Conservation (phyloP, 2,113 vertebrate species). For the Zosterops lateralis region DNA sequence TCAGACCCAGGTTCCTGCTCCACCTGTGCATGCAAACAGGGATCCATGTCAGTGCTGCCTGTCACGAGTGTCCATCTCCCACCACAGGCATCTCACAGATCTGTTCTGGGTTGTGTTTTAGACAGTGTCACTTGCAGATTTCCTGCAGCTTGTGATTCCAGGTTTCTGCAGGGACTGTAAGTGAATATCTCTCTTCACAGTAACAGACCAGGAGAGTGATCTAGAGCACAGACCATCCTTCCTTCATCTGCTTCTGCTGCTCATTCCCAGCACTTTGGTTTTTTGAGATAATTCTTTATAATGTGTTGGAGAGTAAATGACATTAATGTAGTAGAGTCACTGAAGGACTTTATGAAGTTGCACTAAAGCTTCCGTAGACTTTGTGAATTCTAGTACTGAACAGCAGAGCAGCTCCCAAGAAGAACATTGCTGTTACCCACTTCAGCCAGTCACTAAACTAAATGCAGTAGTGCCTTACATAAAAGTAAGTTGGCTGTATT, state of each 20-base stretch:
- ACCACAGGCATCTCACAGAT: background rate
- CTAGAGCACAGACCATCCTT: rapidly evolving
- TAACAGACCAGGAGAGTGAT: background rate
- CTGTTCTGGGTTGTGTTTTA: background rate
- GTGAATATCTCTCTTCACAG: background rate
- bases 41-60: rapidly evolving
- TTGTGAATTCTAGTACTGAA: background rate
- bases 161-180: background rate
- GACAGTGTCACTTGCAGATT: rapidly evolving
- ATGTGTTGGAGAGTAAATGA: background rate
- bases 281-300: background rate
- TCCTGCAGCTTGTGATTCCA: background rate
- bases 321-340: background rate
- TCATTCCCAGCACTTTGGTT: background rate
- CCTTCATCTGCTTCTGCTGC: rapidly evolving
- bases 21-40: rapidly evolving
- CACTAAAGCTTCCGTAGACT: background rate
- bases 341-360: background rate
- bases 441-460: background rate
- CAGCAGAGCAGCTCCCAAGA: background rate
- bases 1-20: background rate
- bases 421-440: rapidly evolving
- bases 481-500: background rate
- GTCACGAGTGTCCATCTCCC: rapidly evolving
- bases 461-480: background rate